phyloP scores from a whole-genome alignment of 2,797 vertebrate species.

The Myotis daubentonii region DNA sequence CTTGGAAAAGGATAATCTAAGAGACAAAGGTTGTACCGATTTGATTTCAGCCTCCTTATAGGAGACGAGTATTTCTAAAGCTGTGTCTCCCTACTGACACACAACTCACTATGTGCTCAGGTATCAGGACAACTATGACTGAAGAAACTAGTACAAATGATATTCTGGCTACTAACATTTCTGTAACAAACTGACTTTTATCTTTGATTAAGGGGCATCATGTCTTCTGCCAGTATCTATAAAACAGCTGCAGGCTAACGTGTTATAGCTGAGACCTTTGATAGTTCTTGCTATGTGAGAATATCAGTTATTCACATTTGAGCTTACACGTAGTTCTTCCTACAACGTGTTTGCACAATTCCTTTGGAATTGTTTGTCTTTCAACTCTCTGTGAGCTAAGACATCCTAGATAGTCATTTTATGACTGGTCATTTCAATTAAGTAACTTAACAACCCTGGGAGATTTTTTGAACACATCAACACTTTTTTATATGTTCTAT shows the following conservation, averaged over 20 bases:
- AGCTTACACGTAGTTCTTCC: not conserved
- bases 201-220: not conserved
- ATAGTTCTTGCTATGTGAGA: not conserved
- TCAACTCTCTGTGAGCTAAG: not conserved
- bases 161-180: not conserved
- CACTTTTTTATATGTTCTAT: not conserved
- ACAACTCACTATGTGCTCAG: not conserved
- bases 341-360: not conserved
- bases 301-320: not conserved
- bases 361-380: not conserved
- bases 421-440: not conserved
- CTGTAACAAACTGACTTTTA: not conserved
- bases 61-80: not conserved
- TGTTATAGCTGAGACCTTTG: not conserved
- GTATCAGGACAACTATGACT: not conserved
- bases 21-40: not conserved
- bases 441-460: not conserved
- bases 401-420: constrained; percentile 7
- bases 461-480: constrained; percentile 15
- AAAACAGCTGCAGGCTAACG: not conserved
- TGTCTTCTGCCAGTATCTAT: not conserved
- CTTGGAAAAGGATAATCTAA: not conserved
- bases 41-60: not conserved
- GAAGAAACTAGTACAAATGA: not conserved
- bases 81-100: not conserved